Evolutionary conservation across 2,113 vertebrate genomes (phyloP), one percentile per base, ranked within the genome.

Genomic region (Neopipo cinnamomea): DNA sequence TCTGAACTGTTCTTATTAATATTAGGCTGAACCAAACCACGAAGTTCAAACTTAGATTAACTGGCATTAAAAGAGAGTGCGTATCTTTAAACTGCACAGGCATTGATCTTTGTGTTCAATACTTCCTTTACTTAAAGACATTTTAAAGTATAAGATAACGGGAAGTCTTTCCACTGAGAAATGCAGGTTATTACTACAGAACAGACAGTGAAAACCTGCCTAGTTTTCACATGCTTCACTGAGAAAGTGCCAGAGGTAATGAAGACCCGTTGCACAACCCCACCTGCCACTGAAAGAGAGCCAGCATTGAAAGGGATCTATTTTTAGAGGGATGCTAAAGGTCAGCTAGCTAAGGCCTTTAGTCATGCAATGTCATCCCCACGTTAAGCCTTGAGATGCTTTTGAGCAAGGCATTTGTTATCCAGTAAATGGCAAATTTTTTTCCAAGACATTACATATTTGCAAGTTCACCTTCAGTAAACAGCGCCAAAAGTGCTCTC

Each of bases 321-420:
- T 97, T 97, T 97, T 89, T 96, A 78, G 92, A 93, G 92, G 85
- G 58, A 93, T 95, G 90, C 66, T 83, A 94, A 88, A 97, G 95
- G 94, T 97, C 93, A 97, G 56, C 52, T 46, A 67, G 77, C 75
- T 49, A 4, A 92, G 88, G 84, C 84, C 89, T 93, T 73, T 12
- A 63, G 71, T 50, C 59, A 28, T 70, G 88, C 88, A 78, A 39
- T 56, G 49, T 72, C 88, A 96, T 68, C 89, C 52, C 18, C 77
- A 50, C 1, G 4, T 31, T 47, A 35, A 81, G 50, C 53, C 91
- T 61, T 4, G 25, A 89, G 79, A 91, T 84, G 80, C 77, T 87
- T 91, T 37, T 61, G 76, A 92, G 61, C 56, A 49, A 88, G 83
- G 74, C 21, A 22, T 72, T 82, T 70, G 31, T 74, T 75, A 1